Evolutionary conservation across 2,888 invertebrate species (phyloP).

Genomic region (Candidula unifasciata): DNA sequence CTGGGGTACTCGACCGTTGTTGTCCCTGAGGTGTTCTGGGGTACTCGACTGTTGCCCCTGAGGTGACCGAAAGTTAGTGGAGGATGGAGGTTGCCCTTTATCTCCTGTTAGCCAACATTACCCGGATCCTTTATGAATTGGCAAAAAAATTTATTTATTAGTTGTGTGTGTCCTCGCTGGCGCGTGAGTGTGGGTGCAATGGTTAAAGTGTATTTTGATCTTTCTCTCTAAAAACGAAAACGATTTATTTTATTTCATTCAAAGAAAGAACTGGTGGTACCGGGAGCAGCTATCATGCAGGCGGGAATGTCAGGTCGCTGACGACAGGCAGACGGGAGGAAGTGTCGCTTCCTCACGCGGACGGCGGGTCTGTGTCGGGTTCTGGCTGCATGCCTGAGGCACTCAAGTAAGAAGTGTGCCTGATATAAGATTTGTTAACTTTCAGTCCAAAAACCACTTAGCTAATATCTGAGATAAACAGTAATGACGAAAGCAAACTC

Average conservation of each 20-base stretch:
- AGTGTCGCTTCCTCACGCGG: neutral
- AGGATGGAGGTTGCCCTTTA: too few species aligned
- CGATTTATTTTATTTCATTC: neutral
- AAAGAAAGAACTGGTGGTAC: neutral
- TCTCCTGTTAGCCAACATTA: too few species aligned
- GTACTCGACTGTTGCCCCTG: too few species aligned
- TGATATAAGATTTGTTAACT: neutral
- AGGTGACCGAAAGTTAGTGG: too few species aligned
- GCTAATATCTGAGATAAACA: too few species aligned
- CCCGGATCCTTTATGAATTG: too few species aligned
- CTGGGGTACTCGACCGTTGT: too few species aligned
- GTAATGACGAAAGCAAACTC: too few species aligned
- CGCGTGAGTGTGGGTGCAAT: neutral
- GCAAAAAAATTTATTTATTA: too few species aligned
- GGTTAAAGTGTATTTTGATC: neutral
- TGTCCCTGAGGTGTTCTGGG: too few species aligned
- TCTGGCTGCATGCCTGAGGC: neutral
- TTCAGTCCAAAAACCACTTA: too few species aligned
- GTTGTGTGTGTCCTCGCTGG: too few species aligned
- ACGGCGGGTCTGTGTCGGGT: neutral
- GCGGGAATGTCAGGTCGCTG: neutral
- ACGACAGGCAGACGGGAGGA: neutral
- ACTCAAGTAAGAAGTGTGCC: slow-evolving; percentile 10
- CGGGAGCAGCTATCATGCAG: neutral
- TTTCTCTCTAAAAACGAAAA: neutral